Conservation (phyloP, 2,113 vertebrate species). For the Leucosticte australis region DNA sequence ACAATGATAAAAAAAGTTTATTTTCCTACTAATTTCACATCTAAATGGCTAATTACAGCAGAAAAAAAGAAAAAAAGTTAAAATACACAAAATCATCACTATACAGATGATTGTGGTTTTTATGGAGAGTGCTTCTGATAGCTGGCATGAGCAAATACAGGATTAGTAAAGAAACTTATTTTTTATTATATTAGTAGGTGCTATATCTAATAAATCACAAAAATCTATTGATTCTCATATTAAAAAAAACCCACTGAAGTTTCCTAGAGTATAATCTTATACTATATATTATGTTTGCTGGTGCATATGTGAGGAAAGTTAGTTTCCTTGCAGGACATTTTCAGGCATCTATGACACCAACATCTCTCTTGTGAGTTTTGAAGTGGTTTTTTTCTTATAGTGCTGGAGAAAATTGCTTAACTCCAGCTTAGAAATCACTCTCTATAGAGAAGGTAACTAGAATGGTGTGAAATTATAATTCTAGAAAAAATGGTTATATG, state of each 20-base stretch:
- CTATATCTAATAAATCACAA: neutral
- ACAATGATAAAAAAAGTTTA: neutral
- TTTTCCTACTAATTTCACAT: neutral
- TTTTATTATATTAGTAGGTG: neutral
- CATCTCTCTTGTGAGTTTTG: neutral
- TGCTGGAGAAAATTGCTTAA: neutral
- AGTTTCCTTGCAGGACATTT: neutral
- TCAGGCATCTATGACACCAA: neutral
- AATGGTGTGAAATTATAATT: neutral
- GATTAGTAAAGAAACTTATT: neutral
- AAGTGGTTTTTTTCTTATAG: neutral
- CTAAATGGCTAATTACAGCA: neutral
- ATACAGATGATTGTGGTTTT: neutral
- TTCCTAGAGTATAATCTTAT: neutral
- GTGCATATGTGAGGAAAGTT: neutral
- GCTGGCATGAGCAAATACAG: fast-evolving
- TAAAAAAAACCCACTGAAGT: neutral
- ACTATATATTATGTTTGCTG: neutral
- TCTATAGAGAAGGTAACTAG: neutral
- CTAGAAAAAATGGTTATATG: neutral
- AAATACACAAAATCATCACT: neutral
- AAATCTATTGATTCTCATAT: neutral
- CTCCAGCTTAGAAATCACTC: neutral
- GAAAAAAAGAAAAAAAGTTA: neutral
- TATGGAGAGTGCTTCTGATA: neutral